Conservation (phyloP, 2,888 invertebrate genomes). For the Mythimna albipuncta region DNA sequence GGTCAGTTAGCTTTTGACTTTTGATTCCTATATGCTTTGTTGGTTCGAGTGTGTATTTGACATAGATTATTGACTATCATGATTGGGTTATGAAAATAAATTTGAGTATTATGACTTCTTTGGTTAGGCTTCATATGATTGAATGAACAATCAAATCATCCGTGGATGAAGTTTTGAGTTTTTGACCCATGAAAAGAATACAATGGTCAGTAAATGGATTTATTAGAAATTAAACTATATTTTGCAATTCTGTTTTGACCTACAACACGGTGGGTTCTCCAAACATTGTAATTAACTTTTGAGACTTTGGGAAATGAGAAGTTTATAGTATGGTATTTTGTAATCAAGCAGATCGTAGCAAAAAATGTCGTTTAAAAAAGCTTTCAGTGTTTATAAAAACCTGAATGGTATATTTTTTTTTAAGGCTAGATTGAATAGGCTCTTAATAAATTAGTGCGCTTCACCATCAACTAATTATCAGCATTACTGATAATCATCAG, state of each 20-base stretch:
- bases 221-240: not conserved
- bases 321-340: too few species aligned
- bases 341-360: too few species aligned
- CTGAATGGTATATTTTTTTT: too few species aligned
- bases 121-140: not conserved
- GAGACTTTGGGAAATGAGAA: too few species aligned
- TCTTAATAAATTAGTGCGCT: too few species aligned
- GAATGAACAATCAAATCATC: conserved; percentile 1
- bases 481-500: too few species aligned
- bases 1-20: conserved; percentile 37
- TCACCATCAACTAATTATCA: too few species aligned
- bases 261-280: too few species aligned
- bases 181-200: not conserved
- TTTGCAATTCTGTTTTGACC: not conserved
- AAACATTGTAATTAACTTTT: too few species aligned
- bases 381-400: not conserved
- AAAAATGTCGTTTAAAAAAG: not conserved
- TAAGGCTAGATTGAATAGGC: too few species aligned
- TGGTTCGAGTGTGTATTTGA: conserved; percentile 29
- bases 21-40: conserved; percentile 6
- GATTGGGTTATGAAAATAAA: conserved; percentile 32
- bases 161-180: not conserved
- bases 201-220: not conserved
- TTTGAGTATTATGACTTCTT: conserved; percentile 2
- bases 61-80: conserved; percentile 24